phyloP scores from a whole-genome alignment of 1,140 invertebrate genomes.

The Lucilia sericata region DNA sequence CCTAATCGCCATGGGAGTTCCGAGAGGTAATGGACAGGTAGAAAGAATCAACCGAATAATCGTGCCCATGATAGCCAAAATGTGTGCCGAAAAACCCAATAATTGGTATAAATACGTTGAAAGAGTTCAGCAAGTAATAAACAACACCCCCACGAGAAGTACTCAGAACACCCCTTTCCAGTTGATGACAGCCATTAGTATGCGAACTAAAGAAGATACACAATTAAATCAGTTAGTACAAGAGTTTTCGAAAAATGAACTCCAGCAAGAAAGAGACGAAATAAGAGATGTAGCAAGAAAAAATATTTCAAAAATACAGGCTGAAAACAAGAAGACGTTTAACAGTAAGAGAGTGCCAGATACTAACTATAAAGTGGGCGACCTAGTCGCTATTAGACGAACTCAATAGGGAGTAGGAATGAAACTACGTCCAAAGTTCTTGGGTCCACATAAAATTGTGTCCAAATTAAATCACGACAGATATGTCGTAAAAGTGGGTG shows the following conservation, averaged over 20 bases:
- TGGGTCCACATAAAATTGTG: constrained; percentile 35
- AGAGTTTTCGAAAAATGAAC: neutral
- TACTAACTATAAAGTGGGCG: constrained; percentile 12
- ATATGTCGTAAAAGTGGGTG: constrained; percentile 34
- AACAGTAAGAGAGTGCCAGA: constrained; percentile 26
- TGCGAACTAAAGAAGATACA: neutral
- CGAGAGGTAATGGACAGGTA: constrained; percentile 48
- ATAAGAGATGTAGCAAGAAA: neutral
- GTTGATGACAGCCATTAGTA: constrained; percentile 14
- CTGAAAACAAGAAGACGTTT: constrained; percentile 18
- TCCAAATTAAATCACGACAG: neutral
- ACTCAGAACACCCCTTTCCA: constrained; percentile 21
- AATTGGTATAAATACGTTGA: constrained; percentile 25
- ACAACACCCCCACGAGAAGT: neutral
- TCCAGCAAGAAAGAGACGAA: neutral
- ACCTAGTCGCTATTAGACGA: constrained; percentile 36
- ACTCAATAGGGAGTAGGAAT: constrained; percentile 35
- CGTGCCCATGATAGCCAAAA: constrained; percentile 22
- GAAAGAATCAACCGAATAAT: constrained; percentile 25
- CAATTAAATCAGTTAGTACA: no score
- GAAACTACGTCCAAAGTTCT: constrained; percentile 31
- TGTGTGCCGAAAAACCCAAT: neutral
- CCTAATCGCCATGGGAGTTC: constrained; percentile 53
- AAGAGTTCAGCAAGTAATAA: constrained; percentile 23
- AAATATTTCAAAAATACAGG: constrained; percentile 41